Conservation (phyloP, 2,888 invertebrate genomes). For the Lasioglossum figueresi region DNA sequence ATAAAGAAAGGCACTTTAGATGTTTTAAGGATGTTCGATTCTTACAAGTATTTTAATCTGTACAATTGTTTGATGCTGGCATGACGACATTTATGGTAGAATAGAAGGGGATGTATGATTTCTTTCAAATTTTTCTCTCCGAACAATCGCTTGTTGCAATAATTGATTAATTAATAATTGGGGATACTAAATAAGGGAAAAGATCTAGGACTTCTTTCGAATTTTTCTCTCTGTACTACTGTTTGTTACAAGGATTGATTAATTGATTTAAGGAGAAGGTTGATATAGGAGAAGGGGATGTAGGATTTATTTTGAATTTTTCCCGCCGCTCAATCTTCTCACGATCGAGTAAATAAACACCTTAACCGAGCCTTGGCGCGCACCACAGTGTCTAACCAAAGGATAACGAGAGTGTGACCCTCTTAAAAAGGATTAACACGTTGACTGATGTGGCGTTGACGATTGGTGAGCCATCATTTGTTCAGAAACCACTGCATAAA, state of each 20-base stretch:
- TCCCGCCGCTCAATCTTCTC: background rate
- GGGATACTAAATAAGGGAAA: rapidly evolving
- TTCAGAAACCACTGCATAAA: background rate
- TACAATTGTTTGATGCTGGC: too few relatives aligned
- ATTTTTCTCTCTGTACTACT: background rate
- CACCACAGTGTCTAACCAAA: background rate
- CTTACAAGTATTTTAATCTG: background rate
- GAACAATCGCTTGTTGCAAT: background rate
- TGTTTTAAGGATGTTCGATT: background rate
- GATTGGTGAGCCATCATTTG: background rate
- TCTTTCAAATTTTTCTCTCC: background rate
- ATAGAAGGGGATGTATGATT: background rate
- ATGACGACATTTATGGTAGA: too few relatives aligned
- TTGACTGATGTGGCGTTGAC: background rate
- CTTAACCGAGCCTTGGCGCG: background rate
- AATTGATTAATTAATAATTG: background rate
- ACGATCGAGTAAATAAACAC: background rate
- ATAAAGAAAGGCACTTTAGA: background rate
- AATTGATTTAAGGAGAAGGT: background rate
- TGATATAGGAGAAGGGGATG: background rate
- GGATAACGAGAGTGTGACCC: slow-evolving; percentile 10
- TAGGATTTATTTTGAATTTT: background rate
- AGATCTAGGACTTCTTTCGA: background rate
- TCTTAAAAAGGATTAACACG: slow-evolving; percentile 7
- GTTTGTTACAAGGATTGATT: background rate